These are phyloP conservation scores for Peromyscus californicus DNA, from an alignment of 2,113 vertebrate species.

Conservation along the genomic window DNA sequence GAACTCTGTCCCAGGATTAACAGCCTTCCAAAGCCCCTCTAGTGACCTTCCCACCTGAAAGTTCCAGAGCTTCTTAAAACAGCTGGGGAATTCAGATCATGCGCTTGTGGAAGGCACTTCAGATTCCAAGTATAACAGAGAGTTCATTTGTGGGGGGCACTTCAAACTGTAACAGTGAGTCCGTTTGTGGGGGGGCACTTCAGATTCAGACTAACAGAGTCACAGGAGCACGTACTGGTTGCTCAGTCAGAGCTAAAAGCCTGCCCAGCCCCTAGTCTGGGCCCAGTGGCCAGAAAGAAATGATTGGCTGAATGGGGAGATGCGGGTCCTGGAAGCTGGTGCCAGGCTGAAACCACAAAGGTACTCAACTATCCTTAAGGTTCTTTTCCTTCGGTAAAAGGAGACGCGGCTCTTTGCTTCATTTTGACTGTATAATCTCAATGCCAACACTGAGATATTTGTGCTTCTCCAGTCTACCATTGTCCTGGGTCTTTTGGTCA, in stretches of 20 bases:
- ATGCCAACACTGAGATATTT: not conserved
- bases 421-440: not conserved
- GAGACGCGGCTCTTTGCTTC: not conserved
- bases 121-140: too few relatives aligned
- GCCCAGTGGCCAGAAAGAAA: not conserved
- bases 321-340: not conserved
- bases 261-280: not conserved
- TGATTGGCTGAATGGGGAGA: not conserved
- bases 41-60: not conserved
- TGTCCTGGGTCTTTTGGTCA: constrained; percentile 47
- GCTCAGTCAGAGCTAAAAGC: not conserved
- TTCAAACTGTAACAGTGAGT: too few relatives aligned
- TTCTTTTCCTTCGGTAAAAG: not conserved
- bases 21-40: not conserved
- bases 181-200: too few relatives aligned
- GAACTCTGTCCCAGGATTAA: not conserved
- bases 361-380: not conserved
- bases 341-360: not conserved
- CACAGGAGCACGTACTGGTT: not conserved
- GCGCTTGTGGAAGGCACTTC: too few relatives aligned
- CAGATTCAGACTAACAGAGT: not conserved
- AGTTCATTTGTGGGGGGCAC: too few relatives aligned
- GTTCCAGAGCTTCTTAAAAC: not conserved
- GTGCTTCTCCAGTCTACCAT: not conserved
- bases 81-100: not conserved